Base-by-base conservation (phyloP, 1,140 invertebrate genomes). In the Macrocentrus cingulum region DNA sequence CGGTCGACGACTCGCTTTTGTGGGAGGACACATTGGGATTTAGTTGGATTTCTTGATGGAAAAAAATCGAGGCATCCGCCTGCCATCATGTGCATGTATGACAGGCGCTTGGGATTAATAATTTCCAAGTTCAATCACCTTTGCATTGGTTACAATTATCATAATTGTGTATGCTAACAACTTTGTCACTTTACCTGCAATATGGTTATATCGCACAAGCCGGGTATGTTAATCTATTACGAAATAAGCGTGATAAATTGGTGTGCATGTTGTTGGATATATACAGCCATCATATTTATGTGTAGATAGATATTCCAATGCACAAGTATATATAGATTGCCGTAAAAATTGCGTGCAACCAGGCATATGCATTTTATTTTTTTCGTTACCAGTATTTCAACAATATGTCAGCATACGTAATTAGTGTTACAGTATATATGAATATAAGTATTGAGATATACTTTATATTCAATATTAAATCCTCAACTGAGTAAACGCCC, bases 201-300 rank as follows among this genome's bases (percentile, higher is more conserved):
- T 49, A 49, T 49, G 46, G 46, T 23, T 49, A 49, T n/a, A 29
- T 23, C n/a, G 25, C 22, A 41, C 22, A 29, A n/a, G 42, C 13
- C 32, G 46, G 44, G 36, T 57, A 57, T 57, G 55, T 45, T 25
- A 57, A 57, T 46, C 32, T 49, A 57, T 57, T 57, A 57, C 46
- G 46, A 50, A 57, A 48, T 50, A 49, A 57, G 23, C 55, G 50
- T 49, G 55, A 57, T 34, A 49, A 57, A 57, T 57, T 57, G 42
- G 36, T 42, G 20, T 23, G 15, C 25, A 51, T 11, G 15, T 23
- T 23, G 39, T 25, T 44, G 9, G n/a, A 11, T 44, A 11, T 44
- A 49, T 51, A 51, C 39, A 51, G 39, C 32, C 34, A 51, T 51
- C 34, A 51, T 51, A 51, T 19, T 51, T 49, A 49, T 29, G 25